phyloP scores from a whole-genome alignment of 2,888 invertebrate genomes.

The Latrodectus hesperus region DNA sequence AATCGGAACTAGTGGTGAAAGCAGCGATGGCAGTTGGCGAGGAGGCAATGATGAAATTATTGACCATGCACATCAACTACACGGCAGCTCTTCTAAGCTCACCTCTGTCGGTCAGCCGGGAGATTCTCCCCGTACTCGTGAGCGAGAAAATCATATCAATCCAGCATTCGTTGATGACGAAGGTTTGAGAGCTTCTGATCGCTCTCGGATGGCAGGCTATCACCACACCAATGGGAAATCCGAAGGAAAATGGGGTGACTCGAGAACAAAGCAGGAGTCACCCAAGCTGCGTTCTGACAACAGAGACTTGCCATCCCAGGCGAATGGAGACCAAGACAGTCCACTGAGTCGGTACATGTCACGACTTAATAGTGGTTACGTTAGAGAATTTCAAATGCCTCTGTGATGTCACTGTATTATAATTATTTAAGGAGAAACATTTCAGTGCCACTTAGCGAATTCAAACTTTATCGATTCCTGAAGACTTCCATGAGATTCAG shows the following conservation, averaged over 20 bases:
- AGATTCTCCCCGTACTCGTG: constrained; percentile 40
- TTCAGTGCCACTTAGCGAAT: not conserved
- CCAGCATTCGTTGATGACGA: constrained; percentile 62
- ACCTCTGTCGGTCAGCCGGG: constrained; percentile 61
- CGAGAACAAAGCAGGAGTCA: constrained; percentile 23
- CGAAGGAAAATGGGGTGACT: constrained; percentile 47
- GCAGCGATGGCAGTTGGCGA: constrained; percentile 67
- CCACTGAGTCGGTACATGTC: constrained; percentile 62
- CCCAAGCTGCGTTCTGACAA: not conserved
- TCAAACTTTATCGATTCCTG: not conserved
- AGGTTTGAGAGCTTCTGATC: constrained; percentile 24
- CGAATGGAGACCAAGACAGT: constrained; percentile 59
- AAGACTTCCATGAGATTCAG: not conserved
- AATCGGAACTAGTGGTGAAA: constrained; percentile 65
- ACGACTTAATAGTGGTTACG: constrained; percentile 64
- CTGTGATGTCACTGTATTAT: constrained; percentile 66
- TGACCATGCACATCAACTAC: constrained; percentile 47
- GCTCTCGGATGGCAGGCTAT: constrained; percentile 16
- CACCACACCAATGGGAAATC: constrained; percentile 13
- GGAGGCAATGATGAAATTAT: constrained; percentile 56
- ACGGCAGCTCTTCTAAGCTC: constrained; percentile 39
- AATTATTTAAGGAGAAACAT: constrained; percentile 35
- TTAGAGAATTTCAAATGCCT: constrained; percentile 68
- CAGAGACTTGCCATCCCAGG: constrained; percentile 24
- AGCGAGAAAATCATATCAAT: constrained; percentile 59